Percentiles rank a stretch among this genome's conserved stretches.
Evolutionary conservation across 2,113 vertebrate species (phyloP).

Genomic region (Sclerurus mexicanus): DNA sequence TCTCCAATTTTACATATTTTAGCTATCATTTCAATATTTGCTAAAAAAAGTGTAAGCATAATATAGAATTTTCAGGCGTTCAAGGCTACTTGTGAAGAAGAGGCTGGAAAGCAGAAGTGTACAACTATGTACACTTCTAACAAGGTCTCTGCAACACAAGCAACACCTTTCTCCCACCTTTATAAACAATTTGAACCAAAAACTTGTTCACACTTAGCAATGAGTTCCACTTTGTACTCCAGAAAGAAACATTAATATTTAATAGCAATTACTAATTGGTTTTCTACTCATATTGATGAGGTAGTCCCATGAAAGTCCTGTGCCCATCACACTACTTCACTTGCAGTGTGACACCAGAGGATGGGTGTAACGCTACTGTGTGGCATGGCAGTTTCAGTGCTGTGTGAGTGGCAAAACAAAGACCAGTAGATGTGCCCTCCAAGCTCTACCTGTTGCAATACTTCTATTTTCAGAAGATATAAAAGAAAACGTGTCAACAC

Average conservation of each 20-base stretch:
- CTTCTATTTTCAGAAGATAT: neutral
- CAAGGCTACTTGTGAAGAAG: neutral
- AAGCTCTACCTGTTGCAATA: neutral
- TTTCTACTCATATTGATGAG: neutral
- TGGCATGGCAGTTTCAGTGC: neutral
- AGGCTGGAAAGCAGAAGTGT: neutral
- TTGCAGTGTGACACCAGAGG: neutral
- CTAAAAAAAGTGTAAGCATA: neutral
- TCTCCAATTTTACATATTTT: neutral
- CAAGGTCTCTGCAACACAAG: neutral
- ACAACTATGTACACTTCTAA: neutral
- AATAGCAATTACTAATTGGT: neutral
- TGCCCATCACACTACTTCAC: neutral
- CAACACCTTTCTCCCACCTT: neutral
- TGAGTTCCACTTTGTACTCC: neutral
- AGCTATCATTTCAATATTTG: neutral
- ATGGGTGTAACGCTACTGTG: neutral
- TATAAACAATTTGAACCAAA: neutral
- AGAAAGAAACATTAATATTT: neutral
- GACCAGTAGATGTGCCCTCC: fast-evolving
- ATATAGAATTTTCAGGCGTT: neutral
- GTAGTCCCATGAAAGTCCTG: neutral
- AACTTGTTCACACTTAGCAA: neutral
- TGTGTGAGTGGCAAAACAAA: neutral
- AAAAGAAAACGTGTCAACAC: neutral